phyloP scores from a whole-genome alignment of 2,888 invertebrate species.

The Papilio gigon region DNA sequence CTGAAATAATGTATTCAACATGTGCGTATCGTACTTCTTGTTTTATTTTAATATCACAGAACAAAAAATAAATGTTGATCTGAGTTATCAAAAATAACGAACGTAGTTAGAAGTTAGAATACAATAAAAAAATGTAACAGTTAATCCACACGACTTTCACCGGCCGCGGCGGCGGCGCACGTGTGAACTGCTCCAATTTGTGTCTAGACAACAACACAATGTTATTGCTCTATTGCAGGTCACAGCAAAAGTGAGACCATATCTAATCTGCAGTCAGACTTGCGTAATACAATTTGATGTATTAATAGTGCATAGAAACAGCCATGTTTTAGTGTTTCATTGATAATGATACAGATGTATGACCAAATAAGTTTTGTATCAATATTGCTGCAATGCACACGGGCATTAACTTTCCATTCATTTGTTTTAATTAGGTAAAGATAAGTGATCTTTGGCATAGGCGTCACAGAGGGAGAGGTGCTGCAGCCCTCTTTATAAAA shows the following conservation, averaged over 20 bases:
- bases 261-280: background rate
- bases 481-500: no score
- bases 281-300: background rate
- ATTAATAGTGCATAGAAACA: background rate
- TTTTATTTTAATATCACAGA: background rate
- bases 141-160: slow-evolving; percentile 48
- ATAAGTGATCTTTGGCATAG: no score
- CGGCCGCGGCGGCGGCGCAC: slow-evolving; percentile 38
- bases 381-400: no score
- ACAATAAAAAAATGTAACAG: slow-evolving; percentile 31
- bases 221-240: slow-evolving; percentile 16
- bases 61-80: background rate
- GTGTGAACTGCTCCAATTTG: slow-evolving; percentile 48
- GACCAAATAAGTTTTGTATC: no score
- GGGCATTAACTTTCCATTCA: no score
- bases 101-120: slow-evolving; percentile 18
- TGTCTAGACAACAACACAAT: slow-evolving; percentile 22
- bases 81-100: slow-evolving; percentile 16
- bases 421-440: no score
- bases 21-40: no score
- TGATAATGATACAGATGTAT: no score
- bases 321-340: no score
- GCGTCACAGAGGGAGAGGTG: no score
- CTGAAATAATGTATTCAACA: no score
- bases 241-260: slow-evolving; percentile 21